Evolutionary conservation across 2,888 invertebrate genomes (phyloP).

Genomic region (Ophioninae sp.): DNA sequence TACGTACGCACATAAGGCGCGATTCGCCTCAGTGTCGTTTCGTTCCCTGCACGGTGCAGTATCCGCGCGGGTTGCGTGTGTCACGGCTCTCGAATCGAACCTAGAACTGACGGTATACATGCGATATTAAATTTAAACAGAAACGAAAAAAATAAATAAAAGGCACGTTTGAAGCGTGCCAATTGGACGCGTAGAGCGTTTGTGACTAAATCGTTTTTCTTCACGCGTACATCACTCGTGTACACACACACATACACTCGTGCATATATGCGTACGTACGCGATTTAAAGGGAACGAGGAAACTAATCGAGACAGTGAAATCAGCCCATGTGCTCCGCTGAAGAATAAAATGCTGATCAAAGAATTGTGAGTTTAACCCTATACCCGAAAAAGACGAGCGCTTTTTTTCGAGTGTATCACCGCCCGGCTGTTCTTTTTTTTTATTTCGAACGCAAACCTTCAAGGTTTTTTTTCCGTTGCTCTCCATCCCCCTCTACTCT

Average conservation of each 20-base stretch:
- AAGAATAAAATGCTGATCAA: constrained; percentile 79
- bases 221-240: constrained; percentile 25
- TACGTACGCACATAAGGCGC: constrained; percentile 17
- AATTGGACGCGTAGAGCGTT: constrained; percentile 55
- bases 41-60: constrained; percentile 45
- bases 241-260: constrained; percentile 12
- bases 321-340: constrained; percentile 74
- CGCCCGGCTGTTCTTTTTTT: neutral
- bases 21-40: constrained; percentile 48
- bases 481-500: neutral
- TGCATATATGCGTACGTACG: constrained; percentile 9
- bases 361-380: constrained; percentile 76
- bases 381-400: neutral
- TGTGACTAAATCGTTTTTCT: constrained; percentile 28
- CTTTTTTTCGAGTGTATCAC: neutral
- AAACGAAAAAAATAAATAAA: constrained; percentile 60
- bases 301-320: constrained; percentile 24
- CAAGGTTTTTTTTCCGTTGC: neutral
- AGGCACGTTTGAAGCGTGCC: constrained; percentile 50
- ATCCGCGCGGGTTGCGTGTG: constrained; percentile 44
- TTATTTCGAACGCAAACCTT: neutral
- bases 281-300: constrained; percentile 5
- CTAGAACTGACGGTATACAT: neutral
- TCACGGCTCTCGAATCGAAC: constrained; percentile 35
- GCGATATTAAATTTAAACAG: neutral